Conservation (phyloP, 2,888 invertebrate genomes). For the Bombylius discolor region DNA sequence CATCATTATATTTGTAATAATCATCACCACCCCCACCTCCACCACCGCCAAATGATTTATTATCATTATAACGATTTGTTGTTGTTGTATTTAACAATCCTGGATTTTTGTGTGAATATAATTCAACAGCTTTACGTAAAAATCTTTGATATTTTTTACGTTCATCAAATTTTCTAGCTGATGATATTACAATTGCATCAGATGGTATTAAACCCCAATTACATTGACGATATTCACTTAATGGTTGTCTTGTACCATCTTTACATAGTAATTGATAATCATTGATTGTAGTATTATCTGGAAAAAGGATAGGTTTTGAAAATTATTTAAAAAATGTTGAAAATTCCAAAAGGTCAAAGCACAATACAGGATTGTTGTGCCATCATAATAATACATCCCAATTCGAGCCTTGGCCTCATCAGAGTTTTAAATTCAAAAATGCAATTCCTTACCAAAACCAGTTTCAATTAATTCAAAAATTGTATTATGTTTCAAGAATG, state of each 20-base stretch:
- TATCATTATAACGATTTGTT: slow-evolving; percentile 6
- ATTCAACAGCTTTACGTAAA: slow-evolving; percentile 46
- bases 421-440: no score
- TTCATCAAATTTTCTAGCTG: slow-evolving; percentile 44
- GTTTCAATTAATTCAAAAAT: slow-evolving; percentile 55
- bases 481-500: slow-evolving; percentile 78
- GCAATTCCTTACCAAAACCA: slow-evolving; percentile 40
- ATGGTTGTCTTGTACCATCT: slow-evolving; percentile 56
- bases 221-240: slow-evolving; percentile 59
- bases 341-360: no score
- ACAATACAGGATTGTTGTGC: no score
- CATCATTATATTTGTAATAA: slow-evolving; percentile 10
- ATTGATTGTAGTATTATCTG: slow-evolving; percentile 40
- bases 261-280: slow-evolving; percentile 69
- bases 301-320: background rate
- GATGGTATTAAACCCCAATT: slow-evolving; percentile 80
- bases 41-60: no score
- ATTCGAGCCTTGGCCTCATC: no score
- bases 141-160: slow-evolving; percentile 49
- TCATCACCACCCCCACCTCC: background rate
- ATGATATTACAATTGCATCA: slow-evolving; percentile 75
- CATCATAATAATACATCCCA: no score
- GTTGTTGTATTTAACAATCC: slow-evolving; percentile 1
- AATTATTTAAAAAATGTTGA: no score
- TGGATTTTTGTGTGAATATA: slow-evolving; percentile 36